phyloP scores from a whole-genome alignment of 2,113 vertebrate species.

The Neogobius melanostomus region DNA sequence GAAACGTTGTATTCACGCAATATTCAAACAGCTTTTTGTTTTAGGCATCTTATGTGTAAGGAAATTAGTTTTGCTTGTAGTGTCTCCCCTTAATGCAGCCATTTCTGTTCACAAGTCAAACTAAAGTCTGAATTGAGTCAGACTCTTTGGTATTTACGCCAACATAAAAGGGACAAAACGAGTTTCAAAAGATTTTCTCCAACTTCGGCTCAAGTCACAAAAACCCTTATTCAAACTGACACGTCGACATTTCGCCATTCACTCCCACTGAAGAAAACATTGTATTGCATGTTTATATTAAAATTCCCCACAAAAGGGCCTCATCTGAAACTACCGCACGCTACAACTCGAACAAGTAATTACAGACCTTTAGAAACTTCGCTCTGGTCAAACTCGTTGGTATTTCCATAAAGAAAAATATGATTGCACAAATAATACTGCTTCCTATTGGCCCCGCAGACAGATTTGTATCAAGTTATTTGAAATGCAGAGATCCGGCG shows the following conservation, averaged over 20 bases:
- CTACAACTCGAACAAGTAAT: constrained; percentile 34
- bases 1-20: too few species aligned
- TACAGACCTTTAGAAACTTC: constrained; percentile 41
- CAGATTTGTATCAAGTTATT: constrained; percentile 63
- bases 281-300: constrained; percentile 38
- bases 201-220: constrained; percentile 18
- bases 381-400: constrained; percentile 49
- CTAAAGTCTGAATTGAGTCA: too few species aligned
- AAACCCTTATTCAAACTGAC: constrained; percentile 20
- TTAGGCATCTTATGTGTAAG: too few species aligned
- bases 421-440: constrained; percentile 50
- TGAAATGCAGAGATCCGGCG: constrained; percentile 60
- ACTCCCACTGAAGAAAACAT: constrained; percentile 33
- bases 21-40: too few species aligned
- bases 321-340: constrained; percentile 38
- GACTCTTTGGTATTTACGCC: too few species aligned
- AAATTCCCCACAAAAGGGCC: constrained; percentile 58
- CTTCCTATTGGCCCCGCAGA: constrained; percentile 41
- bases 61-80: too few species aligned
- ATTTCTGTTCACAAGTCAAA: too few species aligned
- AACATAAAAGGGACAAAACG: too few species aligned
- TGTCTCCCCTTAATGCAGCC: too few species aligned
- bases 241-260: constrained; percentile 2
- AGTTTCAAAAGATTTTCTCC: too few species aligned
- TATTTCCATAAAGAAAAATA: constrained; percentile 36